phyloP scores from a whole-genome alignment of 2,113 vertebrate species.

The Notarius lentiginosus region DNA sequence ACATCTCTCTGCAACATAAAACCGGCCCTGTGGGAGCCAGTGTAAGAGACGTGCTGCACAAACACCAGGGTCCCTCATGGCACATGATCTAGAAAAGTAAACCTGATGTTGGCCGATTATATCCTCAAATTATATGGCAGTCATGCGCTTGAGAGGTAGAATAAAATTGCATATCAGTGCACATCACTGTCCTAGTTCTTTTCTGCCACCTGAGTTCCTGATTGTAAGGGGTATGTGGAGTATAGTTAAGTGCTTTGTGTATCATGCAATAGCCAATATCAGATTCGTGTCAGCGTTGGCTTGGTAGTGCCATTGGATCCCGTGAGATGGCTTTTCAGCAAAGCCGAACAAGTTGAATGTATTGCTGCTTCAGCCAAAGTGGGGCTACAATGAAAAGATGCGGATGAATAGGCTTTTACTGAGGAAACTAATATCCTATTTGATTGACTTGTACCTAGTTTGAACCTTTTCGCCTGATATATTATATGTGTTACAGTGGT shows the following conservation, averaged over 20 bases:
- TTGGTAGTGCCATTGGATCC: not conserved
- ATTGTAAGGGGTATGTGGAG: not conserved
- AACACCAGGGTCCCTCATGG: slow-evolving; percentile 7
- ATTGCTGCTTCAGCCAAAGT: not conserved
- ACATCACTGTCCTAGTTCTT: slow-evolving; percentile 19
- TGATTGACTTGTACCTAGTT: not conserved
- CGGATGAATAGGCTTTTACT: slow-evolving; percentile 9
- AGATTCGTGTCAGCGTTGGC: slow-evolving; percentile 2
- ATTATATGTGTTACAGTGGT: too few relatives aligned
- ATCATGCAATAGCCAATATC: slow-evolving; percentile 21
- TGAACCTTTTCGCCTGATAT: not conserved
- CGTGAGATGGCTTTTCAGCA: not conserved
- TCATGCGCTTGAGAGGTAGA: not conserved
- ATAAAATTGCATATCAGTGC: slow-evolving; percentile 13
- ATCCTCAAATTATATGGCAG: slow-evolving; percentile 15
- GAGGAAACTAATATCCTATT: not conserved
- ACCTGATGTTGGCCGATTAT: slow-evolving; percentile 1
- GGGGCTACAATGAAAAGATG: slow-evolving; percentile 5
- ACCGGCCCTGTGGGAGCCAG: slow-evolving; percentile 1
- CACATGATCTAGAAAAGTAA: slow-evolving; percentile 28
- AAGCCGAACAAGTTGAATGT: not conserved
- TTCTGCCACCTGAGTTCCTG: not conserved
- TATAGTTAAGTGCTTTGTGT: slow-evolving; percentile 8
- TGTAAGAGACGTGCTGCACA: slow-evolving; percentile 1
- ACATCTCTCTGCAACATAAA: slow-evolving; percentile 5